Conservation (phyloP, 2,113 vertebrate genomes). For the Pavo muticus region DNA sequence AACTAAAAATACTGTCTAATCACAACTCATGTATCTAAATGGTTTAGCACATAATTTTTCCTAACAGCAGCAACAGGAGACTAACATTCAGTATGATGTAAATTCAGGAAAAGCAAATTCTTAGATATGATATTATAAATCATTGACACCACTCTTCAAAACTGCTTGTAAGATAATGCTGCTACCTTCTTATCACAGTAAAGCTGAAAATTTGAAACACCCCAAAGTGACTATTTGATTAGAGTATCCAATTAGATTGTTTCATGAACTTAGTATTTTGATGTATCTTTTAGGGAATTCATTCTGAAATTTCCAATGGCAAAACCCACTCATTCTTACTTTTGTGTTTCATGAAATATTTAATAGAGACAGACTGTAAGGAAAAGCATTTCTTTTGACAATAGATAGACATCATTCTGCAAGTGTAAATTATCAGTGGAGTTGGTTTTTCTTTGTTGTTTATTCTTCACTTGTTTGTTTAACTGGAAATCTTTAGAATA, state of each 20-base stretch:
- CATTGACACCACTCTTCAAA: neutral
- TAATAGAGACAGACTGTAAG: neutral
- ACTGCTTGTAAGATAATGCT: neutral
- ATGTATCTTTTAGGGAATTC: neutral
- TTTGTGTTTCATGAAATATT: neutral
- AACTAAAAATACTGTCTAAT: neutral
- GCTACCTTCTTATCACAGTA: neutral
- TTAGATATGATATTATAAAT: neutral
- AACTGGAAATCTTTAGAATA: neutral
- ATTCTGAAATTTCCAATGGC: neutral
- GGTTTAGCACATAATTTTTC: neutral
- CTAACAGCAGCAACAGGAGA: neutral
- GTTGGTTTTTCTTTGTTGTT: neutral
- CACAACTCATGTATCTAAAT: neutral
- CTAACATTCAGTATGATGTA: neutral
- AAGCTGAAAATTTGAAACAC: neutral
- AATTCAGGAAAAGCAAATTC: neutral
- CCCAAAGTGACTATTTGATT: neutral
- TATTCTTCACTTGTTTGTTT: neutral
- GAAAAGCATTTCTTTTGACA: neutral
- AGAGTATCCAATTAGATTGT: neutral
- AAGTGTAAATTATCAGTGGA: neutral
- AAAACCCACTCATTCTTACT: neutral
- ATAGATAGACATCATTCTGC: neutral
- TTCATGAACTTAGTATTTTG: neutral